A percentile compares a stretch with the other conserved stretches of the same genome.
Conservation (phyloP, 2,113 vertebrate genomes). For the Pavo muticus region DNA sequence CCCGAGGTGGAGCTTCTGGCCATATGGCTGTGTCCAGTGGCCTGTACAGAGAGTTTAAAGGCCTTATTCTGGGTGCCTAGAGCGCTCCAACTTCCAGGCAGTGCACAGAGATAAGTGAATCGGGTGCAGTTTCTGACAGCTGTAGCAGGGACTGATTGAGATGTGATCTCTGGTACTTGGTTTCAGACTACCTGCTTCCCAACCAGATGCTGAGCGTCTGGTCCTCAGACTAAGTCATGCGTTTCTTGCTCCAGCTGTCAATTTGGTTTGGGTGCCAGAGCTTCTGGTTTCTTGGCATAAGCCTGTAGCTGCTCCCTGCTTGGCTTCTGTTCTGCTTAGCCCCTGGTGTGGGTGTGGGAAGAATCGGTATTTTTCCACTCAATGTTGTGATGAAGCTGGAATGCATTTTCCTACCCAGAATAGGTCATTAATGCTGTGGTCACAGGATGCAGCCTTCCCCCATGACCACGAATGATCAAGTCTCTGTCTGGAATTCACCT, state of each 20-base stretch:
- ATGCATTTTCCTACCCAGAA: conserved; percentile 60
- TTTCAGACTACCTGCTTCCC: conserved; percentile 23
- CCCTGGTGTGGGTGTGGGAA: conserved; percentile 54
- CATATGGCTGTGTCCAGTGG: neutral
- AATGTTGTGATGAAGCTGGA: conserved; percentile 71
- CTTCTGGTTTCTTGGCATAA: conserved; percentile 23
- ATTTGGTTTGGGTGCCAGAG: conserved; percentile 34
- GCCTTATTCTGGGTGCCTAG: conserved; percentile 55
- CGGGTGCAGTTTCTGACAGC: neutral
- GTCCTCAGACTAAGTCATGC: conserved; percentile 18
- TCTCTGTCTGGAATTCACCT: neutral
- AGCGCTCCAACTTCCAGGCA: conserved; percentile 44
- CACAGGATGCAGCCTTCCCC: conserved; percentile 42
- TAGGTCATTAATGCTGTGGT: conserved; percentile 39
- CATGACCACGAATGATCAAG: conserved; percentile 2
- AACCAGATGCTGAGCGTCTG: neutral
- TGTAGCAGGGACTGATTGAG: neutral
- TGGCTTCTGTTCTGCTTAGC: conserved; percentile 43
- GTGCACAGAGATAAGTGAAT: neutral
- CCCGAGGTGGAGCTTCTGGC: neutral
- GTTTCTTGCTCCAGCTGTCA: conserved; percentile 22
- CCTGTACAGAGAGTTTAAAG: conserved; percentile 38
- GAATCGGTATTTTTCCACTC: conserved; percentile 67
- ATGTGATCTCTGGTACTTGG: neutral
- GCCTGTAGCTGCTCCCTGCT: conserved; percentile 46